phyloP scores from a whole-genome alignment of 2,888 invertebrate genomes.

The Drosophila setosimentum region DNA sequence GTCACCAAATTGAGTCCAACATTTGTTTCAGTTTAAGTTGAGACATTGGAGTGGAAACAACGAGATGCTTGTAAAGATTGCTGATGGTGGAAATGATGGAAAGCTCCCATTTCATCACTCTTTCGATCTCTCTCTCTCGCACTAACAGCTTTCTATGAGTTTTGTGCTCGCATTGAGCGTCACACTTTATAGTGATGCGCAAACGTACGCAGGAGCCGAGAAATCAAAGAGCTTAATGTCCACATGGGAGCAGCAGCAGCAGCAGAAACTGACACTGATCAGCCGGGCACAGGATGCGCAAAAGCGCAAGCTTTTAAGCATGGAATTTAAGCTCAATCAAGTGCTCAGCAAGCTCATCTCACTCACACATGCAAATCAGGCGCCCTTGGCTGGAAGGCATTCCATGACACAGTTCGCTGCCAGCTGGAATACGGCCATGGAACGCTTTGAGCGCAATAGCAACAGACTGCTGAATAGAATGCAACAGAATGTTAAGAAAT shows the following conservation, averaged over 20 bases:
- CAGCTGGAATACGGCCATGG: constrained; percentile 11
- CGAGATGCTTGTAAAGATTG: constrained; percentile 47
- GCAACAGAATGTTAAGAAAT: constrained; percentile 55
- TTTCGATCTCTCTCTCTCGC: neutral
- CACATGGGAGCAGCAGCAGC: constrained; percentile 81
- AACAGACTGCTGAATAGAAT: constrained; percentile 54
- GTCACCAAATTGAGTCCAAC: constrained; percentile 1
- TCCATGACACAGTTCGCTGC: constrained; percentile 5
- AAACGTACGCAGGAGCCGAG: neutral
- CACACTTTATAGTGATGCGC: constrained; percentile 30
- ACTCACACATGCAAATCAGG: constrained; percentile 71
- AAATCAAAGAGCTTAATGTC: neutral
- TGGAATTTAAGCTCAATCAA: constrained; percentile 85
- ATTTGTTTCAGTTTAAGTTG: constrained; percentile 32
- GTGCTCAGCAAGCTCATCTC: constrained; percentile 84
- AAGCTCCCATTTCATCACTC: neutral
- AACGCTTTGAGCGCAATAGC: constrained; percentile 1
- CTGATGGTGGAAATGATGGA: no score
- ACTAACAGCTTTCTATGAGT: constrained; percentile 44
- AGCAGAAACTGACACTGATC: constrained; percentile 85
- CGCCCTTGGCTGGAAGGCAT: neutral
- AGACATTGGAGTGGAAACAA: constrained; percentile 3
- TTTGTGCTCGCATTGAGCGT: constrained; percentile 51
- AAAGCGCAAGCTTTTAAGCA: constrained; percentile 78
- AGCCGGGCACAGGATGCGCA: constrained; percentile 82